Evolutionary conservation across 1,140 invertebrate genomes (phyloP).

Genomic region (Danaus melanippus): DNA sequence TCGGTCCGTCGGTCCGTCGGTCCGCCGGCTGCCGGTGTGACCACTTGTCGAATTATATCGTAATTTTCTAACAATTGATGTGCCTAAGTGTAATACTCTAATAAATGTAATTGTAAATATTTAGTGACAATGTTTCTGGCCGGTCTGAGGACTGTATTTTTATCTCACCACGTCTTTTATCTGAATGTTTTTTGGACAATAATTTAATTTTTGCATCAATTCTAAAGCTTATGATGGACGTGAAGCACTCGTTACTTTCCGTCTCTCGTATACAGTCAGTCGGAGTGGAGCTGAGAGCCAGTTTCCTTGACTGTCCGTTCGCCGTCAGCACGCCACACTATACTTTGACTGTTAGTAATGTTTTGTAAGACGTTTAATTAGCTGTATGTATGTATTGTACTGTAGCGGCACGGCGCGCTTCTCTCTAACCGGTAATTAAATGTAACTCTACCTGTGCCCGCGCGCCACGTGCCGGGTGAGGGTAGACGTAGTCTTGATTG

Average conservation of each 20-base stretch:
- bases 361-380: no score
- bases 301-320: no score
- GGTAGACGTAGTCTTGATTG: slow-evolving; percentile 71
- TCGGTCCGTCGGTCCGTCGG: no score
- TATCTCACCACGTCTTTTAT: slow-evolving; percentile 8
- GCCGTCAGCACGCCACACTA: no score
- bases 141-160: slow-evolving; percentile 9
- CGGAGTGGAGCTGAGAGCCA: no score
- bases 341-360: no score
- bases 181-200: slow-evolving; percentile 50
- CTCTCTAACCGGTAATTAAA: slow-evolving; percentile 22
- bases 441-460: slow-evolving; percentile 54
- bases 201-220: slow-evolving; percentile 49
- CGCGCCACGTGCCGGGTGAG: slow-evolving; percentile 45
- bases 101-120: slow-evolving; percentile 61
- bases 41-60: slow-evolving; percentile 65
- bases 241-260: slow-evolving; percentile 6
- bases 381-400: slow-evolving; percentile 33
- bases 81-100: slow-evolving; percentile 73
- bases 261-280: no score
- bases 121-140: slow-evolving; percentile 21
- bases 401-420: slow-evolving; percentile 17
- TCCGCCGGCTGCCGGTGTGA: slow-evolving; percentile 30
- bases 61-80: slow-evolving; percentile 73
- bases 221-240: background rate